Evolutionary conservation across 2,113 vertebrate species (phyloP), one percentile per base, ranked within the genome.

Genomic region (Urocynchramus pylzowi): DNA sequence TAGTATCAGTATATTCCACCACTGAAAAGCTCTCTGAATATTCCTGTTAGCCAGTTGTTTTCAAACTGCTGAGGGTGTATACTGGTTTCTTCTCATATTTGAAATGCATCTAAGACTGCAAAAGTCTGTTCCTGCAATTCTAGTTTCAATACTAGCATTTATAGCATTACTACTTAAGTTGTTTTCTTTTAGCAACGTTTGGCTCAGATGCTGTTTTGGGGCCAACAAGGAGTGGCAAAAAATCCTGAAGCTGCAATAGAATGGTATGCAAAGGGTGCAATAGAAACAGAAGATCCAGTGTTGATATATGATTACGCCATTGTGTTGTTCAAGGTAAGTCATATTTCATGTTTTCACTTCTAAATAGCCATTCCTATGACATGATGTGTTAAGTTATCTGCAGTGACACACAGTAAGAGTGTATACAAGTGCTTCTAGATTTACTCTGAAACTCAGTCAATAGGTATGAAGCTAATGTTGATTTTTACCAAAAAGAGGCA

Each of bases 231-330:
- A 23, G 98, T 99, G 65, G 95, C 97, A 28, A 99, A 99, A 98
- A 99, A 99, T 90, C 94, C 97, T 0, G 95, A 82, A 70, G 97
- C 97, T 2, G 99, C 99, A 1, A 89, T 98, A n/a, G 98, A 98
- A 86, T 99, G 99, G 99, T 98, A 99, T 7, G 98, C 98, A 91
- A 98, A 97, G 92, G 99, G 98, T 4, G 99, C 99, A 24, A 97
- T 97, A 97, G 98, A 99, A 97, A 99, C 98, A 50, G 98, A 97
- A 75, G 98, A 99, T 73, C 98, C 98, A 1, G 93, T 98, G 1
- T 92, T 98, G 47, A 98, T 99, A 96, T 99, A 99, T 23, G 99
- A 99, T 98, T 99, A 99, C 19, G 97, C 99, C 89, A 98, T 99
- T 65, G 94, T 99, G 24, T 95, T 99, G 53, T 98, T 99, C 95